These are phyloP conservation scores for Oligia latruncula DNA, from an alignment of 2,888 invertebrate genomes.

Conservation along the genomic window DNA sequence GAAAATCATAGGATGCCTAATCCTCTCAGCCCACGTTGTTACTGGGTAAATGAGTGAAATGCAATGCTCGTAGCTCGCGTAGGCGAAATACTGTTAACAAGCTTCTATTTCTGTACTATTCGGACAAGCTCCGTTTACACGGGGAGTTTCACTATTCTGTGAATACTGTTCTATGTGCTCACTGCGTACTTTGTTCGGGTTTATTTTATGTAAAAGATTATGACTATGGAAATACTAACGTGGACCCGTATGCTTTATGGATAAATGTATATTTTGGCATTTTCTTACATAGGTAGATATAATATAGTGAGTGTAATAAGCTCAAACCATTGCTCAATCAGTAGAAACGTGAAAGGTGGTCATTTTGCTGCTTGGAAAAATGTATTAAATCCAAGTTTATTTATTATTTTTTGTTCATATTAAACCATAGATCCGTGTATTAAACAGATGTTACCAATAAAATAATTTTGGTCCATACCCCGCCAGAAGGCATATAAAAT, in stretches of 20 bases:
- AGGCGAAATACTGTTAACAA: conserved; percentile 32
- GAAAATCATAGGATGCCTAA: conserved; percentile 38
- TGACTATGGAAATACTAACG: neutral
- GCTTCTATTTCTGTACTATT: conserved; percentile 42
- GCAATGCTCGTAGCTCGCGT: conserved; percentile 28
- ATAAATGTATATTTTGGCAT: neutral
- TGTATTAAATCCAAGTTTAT: too few relatives aligned
- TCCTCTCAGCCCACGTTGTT: conserved; percentile 45
- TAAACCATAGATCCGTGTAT: too few relatives aligned
- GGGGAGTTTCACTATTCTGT: neutral
- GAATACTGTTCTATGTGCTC: neutral
- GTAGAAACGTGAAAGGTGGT: neutral
- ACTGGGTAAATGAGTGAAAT: conserved; percentile 17
- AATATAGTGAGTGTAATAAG: neutral
- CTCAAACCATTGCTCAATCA: neutral
- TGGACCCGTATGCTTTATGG: neutral
- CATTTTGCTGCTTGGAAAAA: neutral
- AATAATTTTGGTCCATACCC: neutral
- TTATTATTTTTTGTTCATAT: too few relatives aligned
- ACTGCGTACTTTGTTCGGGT: neutral
- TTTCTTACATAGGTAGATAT: neutral
- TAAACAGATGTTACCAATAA: neutral
- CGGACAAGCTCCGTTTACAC: neutral
- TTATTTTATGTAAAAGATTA: neutral
- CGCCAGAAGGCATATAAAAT: neutral